Evolutionary conservation across 2,888 invertebrate species (phyloP), one percentile per base, ranked within the genome.

Genomic region (Dendrolimus houi): DNA sequence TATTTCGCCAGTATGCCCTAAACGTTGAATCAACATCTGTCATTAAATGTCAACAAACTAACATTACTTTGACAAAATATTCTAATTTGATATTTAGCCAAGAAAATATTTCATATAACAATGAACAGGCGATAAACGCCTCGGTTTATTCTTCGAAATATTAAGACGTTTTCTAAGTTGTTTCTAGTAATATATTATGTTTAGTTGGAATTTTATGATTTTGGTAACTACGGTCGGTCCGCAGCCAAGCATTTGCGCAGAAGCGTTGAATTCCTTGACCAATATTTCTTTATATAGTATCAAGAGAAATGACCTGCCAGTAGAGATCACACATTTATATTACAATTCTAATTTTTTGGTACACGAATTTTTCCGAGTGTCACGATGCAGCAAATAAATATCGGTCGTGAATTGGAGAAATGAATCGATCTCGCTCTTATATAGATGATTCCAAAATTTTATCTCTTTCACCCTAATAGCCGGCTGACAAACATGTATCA

Each of bases 401-500:
- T 87, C 76, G 77, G 77, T 75, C 72, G 81, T 84, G 85, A 86
- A 86, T 87, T 77, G 81, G 78, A 83, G 83, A 85, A 81, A 81
- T 84, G 80, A 81, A 84, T 84, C 86, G 86, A 86, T 88, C 89
- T 85, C 87, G 78, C 86, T 89, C 85, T 78, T 75, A 75, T 85
- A 75, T 81, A 79, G 81, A 80, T 77, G 84, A 79, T 82, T 83
- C 74, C 75, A 69, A 78, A 81, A 79, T 85, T 85, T 82, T 79
- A 83, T 90, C 89, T 87, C 88, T 83, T 82, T 89, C 89, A 66
- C 85, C 79, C 90, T 90, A 90, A 89, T 89, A 89, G 90, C 89
- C 88, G 88, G 81, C 88, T 88, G 89, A 89, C 89, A 87, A 89
- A 89, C 90, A 89, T 90, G 90, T 89, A 89, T 89, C 90, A 89